phyloP scores from a whole-genome alignment of 1,140 invertebrate genomes.

The Cherax quadricarinatus region DNA sequence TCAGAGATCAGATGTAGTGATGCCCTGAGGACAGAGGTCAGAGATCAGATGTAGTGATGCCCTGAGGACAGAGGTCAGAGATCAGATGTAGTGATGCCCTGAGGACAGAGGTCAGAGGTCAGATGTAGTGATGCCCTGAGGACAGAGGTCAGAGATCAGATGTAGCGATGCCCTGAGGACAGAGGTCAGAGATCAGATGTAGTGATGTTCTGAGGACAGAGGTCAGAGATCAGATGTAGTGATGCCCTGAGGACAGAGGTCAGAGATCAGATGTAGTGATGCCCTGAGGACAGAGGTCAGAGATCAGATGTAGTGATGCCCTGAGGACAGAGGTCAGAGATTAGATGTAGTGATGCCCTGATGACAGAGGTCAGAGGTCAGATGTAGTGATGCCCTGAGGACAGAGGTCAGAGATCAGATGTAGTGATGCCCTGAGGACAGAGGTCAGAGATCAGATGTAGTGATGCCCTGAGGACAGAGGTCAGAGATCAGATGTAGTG shows the following conservation, averaged over 20 bases:
- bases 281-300: constrained; percentile 70
- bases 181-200: neutral
- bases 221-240: neutral
- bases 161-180: constrained; percentile 68
- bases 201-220: constrained; percentile 60
- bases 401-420: neutral
- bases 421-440: constrained; percentile 75
- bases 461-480: constrained; percentile 75
- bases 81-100: constrained; percentile 74
- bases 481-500: neutral
- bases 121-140: constrained; percentile 74
- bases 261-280: constrained; percentile 69
- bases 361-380: neutral
- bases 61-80: constrained; percentile 53
- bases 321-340: neutral
- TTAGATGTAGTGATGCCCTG: constrained; percentile 74
- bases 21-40: constrained; percentile 73
- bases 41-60: constrained; percentile 73
- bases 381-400: constrained; percentile 74
- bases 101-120: neutral
- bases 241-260: constrained; percentile 75
- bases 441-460: neutral
- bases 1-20: constrained; percentile 58
- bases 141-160: neutral
- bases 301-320: constrained; percentile 74